A percentile compares a stretch with the other conserved stretches of the same genome.
phyloP scores from a whole-genome alignment of 2,797 vertebrate species.

The Urophycis tenuis region DNA sequence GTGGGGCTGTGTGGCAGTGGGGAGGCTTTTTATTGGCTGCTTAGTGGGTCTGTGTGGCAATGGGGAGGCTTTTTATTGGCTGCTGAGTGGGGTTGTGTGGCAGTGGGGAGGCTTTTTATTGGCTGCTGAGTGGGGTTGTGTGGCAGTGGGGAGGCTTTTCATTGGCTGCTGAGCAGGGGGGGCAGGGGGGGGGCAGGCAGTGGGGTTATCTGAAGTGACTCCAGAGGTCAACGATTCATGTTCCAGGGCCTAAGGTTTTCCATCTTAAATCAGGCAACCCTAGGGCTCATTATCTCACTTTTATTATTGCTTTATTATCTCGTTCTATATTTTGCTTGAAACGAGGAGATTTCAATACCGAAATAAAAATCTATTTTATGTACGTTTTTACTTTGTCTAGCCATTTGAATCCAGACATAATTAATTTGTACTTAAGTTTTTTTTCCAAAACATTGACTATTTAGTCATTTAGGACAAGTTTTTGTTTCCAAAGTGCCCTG shows the following conservation, averaged over 20 bases:
- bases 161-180: neutral
- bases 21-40: neutral
- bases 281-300: neutral
- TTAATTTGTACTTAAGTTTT: neutral
- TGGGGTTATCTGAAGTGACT: neutral
- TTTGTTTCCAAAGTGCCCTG: neutral
- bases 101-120: neutral
- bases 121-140: neutral
- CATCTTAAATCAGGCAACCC: neutral
- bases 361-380: neutral
- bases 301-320: neutral
- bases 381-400: neutral
- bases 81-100: neutral
- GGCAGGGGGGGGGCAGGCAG: too few relatives aligned
- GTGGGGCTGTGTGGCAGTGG: neutral
- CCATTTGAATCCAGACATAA: neutral
- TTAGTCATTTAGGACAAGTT: neutral
- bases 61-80: neutral
- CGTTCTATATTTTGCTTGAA: neutral
- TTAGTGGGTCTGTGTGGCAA: neutral
- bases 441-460: neutral
- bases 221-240: neutral
- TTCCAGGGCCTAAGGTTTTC: neutral
- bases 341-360: neutral
- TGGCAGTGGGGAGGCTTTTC: neutral